Percentiles rank a stretch among this genome's conserved stretches.
Evolutionary conservation across 2,888 invertebrate genomes (phyloP).

Genomic region (Prenolepis imparis): DNA sequence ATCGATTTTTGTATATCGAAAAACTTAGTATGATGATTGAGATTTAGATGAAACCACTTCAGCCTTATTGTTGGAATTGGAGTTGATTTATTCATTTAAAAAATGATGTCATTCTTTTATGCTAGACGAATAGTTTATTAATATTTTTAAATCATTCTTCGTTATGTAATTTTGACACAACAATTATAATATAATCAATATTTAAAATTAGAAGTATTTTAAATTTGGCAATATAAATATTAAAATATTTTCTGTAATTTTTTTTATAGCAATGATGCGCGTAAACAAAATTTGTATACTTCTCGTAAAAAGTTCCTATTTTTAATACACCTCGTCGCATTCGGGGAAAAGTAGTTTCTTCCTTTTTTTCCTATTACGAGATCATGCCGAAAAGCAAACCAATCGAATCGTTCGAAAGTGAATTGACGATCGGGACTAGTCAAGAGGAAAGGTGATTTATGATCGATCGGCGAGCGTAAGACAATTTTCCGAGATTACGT

Average conservation of each 20-base stretch:
- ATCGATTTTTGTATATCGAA: not conserved
- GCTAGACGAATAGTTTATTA: not conserved
- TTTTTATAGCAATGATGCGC: not conserved
- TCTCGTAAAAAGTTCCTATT: not conserved
- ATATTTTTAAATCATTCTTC: not conserved
- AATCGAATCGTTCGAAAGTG: slow-evolving; percentile 23
- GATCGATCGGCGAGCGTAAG: slow-evolving; percentile 23
- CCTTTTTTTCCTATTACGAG: not conserved
- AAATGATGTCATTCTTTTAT: not conserved
- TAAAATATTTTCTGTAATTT: not conserved
- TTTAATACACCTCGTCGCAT: not conserved
- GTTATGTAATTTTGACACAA: not conserved
- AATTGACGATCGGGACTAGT: slow-evolving; percentile 23
- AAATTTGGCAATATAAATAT: not conserved
- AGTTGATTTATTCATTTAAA: not conserved
- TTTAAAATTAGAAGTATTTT: not conserved
- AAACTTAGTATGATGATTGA: slow-evolving; percentile 17
- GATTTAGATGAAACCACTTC: not conserved
- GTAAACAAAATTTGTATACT: not conserved
- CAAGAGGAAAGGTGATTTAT: slow-evolving; percentile 32
- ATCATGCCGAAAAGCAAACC: slow-evolving; percentile 2
- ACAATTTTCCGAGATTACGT: slow-evolving; percentile 50
- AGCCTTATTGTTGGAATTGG: not conserved
- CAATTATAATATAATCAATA: not conserved
- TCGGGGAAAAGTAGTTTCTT: not conserved